Conservation (phyloP, 1,140 invertebrate species). For the Hestina assimilis region DNA sequence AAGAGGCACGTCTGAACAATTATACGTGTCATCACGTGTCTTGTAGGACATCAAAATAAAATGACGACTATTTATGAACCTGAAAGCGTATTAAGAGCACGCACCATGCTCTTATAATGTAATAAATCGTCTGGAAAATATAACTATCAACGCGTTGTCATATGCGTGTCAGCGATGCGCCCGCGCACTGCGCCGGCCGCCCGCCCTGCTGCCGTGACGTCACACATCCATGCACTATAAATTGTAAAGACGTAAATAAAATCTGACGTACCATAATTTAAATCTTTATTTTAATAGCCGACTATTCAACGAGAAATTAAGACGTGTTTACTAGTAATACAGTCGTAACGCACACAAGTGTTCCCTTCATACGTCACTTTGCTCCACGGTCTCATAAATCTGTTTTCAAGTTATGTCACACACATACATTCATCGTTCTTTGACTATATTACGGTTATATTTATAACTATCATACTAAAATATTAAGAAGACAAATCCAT, state of each 20-base stretch:
- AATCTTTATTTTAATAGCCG: conserved; percentile 74
- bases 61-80: conserved; percentile 74
- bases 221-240: conserved; percentile 65
- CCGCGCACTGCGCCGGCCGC: conserved; percentile 35
- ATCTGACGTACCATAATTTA: conserved; percentile 73
- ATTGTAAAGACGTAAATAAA: conserved; percentile 72
- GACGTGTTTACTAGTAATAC: conserved; percentile 72
- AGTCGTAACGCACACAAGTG: conserved; percentile 69
- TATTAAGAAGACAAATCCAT: no score
- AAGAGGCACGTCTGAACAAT: conserved; percentile 56
- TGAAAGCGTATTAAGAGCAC: conserved; percentile 69
- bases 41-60: conserved; percentile 76
- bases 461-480: no score
- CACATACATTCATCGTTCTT: not conserved
- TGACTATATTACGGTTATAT: no score
- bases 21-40: conserved; percentile 68
- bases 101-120: conserved; percentile 69
- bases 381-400: conserved; percentile 52
- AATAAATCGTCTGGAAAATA: conserved; percentile 78
- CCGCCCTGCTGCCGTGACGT: conserved; percentile 33
- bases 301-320: conserved; percentile 73
- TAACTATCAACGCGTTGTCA: conserved; percentile 72
- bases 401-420: conserved; percentile 45
- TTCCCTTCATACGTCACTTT: conserved; percentile 57
- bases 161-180: conserved; percentile 54